Percentiles rank a stretch among this genome's conserved stretches.
These are phyloP conservation scores for Eupsittula cactorum DNA, from an alignment of 2,113 vertebrate genomes.

Conservation along the genomic window DNA sequence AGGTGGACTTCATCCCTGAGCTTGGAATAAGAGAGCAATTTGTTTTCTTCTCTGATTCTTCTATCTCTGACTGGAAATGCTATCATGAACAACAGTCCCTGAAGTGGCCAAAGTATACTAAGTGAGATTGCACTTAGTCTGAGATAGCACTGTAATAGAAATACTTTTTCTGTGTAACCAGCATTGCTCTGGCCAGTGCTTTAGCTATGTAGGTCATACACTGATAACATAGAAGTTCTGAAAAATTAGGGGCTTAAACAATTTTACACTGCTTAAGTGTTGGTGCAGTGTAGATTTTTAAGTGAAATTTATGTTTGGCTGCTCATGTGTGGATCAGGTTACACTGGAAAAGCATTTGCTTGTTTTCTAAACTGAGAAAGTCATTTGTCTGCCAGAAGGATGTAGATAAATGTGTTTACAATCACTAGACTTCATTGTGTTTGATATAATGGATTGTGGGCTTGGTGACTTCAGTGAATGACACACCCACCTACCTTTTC, in stretches of 20 bases:
- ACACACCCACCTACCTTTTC: not conserved
- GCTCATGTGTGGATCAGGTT: not conserved
- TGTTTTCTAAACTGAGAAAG: not conserved
- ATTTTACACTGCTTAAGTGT: not conserved
- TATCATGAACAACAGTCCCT: not conserved
- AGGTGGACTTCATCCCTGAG: not conserved
- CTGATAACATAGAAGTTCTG: not conserved
- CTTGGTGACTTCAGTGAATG: not conserved
- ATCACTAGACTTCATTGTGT: not conserved
- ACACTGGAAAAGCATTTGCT: not conserved
- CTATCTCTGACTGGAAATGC: not conserved
- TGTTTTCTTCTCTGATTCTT: not conserved
- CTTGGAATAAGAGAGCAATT: not conserved
- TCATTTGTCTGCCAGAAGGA: not conserved
- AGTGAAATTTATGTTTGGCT: not conserved
- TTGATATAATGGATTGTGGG: not conserved
- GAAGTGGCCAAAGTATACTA: not conserved
- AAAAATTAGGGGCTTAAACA: not conserved
- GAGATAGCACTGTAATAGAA: not conserved
- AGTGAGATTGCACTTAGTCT: not conserved
- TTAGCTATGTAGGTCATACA: not conserved
- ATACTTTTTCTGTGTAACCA: not conserved
- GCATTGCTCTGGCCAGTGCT: not conserved
- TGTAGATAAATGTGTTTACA: not conserved
- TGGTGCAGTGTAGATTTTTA: not conserved